Conservation (phyloP, 1,140 invertebrate genomes). For the Drosophila insularis region DNA sequence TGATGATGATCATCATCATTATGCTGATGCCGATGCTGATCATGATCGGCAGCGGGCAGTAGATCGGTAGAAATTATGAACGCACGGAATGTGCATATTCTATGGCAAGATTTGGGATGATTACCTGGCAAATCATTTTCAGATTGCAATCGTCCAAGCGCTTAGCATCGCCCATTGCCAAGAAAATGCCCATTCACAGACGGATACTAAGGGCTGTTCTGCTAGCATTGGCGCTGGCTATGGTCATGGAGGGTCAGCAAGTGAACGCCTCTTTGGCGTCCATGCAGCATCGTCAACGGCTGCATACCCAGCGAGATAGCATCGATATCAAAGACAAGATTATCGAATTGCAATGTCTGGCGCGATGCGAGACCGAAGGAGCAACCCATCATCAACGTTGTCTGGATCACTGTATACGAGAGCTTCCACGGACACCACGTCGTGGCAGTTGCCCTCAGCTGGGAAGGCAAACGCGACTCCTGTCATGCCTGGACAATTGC, state of each 20-base stretch:
- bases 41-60: slow-evolving; percentile 44
- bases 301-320: slow-evolving; percentile 58
- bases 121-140: slow-evolving; percentile 63
- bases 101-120: slow-evolving; percentile 19
- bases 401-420: slow-evolving; percentile 55
- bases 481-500: slow-evolving; percentile 85
- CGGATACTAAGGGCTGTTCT: slow-evolving; percentile 31
- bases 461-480: slow-evolving; percentile 51
- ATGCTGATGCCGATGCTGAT: slow-evolving; percentile 26
- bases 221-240: slow-evolving; percentile 33
- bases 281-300: slow-evolving; percentile 54
- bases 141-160: slow-evolving; percentile 48
- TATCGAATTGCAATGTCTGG: slow-evolving; percentile 72
- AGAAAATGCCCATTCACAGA: slow-evolving; percentile 31
- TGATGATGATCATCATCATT: no score
- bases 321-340: slow-evolving; percentile 77
- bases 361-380: slow-evolving; percentile 46
- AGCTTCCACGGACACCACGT: slow-evolving; percentile 57
- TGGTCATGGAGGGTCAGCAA: slow-evolving; percentile 33
- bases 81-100: slow-evolving; percentile 65
- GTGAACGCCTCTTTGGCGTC: slow-evolving; percentile 17
- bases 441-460: slow-evolving; percentile 61
- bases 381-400: slow-evolving; percentile 40
- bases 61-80: slow-evolving; percentile 62
- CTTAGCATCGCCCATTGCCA: slow-evolving; percentile 16